Percentiles rank a stretch among this genome's conserved stretches.
These are phyloP conservation scores for Homarus gammarus DNA, from an alignment of 2,888 invertebrate genomes.

Conservation along the genomic window DNA sequence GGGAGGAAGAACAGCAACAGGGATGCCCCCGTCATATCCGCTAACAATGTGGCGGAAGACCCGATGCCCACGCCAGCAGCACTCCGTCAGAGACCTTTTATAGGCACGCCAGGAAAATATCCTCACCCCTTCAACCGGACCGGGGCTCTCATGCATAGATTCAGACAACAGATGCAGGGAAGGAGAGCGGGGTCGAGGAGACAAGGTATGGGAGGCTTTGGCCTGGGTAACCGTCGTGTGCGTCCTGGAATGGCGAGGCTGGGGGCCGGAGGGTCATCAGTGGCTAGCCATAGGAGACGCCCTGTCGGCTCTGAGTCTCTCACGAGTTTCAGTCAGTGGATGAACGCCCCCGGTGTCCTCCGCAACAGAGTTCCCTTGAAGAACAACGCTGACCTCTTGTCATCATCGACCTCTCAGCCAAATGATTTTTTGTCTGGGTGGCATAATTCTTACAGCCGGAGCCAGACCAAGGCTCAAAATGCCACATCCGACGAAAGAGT, in stretches of 20 bases:
- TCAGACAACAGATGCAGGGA: slow-evolving; percentile 14
- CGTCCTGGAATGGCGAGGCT: slow-evolving; percentile 2
- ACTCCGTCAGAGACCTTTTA: neutral
- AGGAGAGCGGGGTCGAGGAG: slow-evolving; percentile 6
- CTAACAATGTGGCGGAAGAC: neutral
- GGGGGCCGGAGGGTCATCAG: neutral
- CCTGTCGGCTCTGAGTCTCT: neutral
- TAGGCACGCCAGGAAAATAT: neutral
- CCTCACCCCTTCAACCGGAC: neutral
- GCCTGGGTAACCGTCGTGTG: neutral
- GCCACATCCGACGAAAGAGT: neutral
- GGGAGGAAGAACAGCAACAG: neutral
- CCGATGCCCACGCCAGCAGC: neutral
- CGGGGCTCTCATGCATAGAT: neutral
- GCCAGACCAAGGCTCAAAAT: neutral
- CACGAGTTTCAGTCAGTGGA: neutral
- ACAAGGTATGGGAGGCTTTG: neutral
- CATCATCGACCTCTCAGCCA: neutral
- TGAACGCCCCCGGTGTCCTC: neutral
- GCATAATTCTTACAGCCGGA: slow-evolving; percentile 37
- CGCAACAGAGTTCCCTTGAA: neutral
- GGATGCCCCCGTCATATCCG: neutral
- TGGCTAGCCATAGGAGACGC: neutral
- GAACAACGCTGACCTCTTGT: neutral
- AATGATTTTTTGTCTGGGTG: slow-evolving; percentile 37